Percentiles rank a stretch among this genome's conserved stretches.
phyloP scores from a whole-genome alignment of 2,113 vertebrate genomes.

The Dolichallabes microphthalmus region DNA sequence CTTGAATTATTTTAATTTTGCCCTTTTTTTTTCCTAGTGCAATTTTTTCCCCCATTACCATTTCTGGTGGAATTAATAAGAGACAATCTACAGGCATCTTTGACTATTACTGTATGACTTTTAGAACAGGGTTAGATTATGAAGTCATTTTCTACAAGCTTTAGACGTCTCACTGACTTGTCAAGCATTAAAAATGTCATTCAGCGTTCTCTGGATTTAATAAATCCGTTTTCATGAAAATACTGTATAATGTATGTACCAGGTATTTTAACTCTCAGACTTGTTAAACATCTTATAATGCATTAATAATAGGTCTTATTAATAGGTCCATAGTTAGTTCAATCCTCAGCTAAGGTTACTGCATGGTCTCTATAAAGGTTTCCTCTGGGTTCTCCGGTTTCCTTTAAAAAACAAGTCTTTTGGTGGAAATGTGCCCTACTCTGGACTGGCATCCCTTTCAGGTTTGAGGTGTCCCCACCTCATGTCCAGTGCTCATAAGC shows the following conservation, averaged over 20 bases:
- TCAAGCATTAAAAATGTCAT: constrained; percentile 1
- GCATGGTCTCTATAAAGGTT: not conserved
- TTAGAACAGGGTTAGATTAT: not conserved
- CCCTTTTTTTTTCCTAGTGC: not conserved
- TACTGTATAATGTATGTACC: not conserved
- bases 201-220: not conserved
- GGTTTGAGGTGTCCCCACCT: not conserved
- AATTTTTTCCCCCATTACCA: not conserved
- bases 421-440: not conserved
- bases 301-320: not conserved
- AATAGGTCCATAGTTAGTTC: not conserved
- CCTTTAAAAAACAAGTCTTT: not conserved
- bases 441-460: not conserved
- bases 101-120: not conserved
- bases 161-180: not conserved
- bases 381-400: not conserved
- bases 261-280: not conserved
- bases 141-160: constrained; percentile 4
- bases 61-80: constrained; percentile 12
- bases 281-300: not conserved
- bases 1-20: not conserved
- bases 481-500: not conserved
- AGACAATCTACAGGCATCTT: not conserved
- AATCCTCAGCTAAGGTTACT: not conserved
- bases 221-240: constrained; percentile 13